A percentile compares a stretch with the other conserved stretches of the same genome.
These are phyloP conservation scores for Gryllus bimaculatus DNA, from an alignment of 1,140 invertebrate genomes.

Conservation along the genomic window DNA sequence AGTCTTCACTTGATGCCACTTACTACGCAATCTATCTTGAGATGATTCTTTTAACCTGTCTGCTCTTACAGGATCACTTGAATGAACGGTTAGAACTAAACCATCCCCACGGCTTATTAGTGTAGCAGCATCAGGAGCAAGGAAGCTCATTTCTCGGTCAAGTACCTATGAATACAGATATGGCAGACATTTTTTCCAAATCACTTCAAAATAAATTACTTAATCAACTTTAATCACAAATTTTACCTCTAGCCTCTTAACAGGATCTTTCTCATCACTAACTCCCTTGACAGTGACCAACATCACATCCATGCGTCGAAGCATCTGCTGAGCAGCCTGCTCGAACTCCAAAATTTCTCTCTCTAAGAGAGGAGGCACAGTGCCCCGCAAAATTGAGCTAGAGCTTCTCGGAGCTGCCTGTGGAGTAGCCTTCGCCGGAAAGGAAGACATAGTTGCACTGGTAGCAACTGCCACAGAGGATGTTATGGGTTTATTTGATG, in stretches of 20 bases:
- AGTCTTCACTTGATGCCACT: conserved; percentile 53
- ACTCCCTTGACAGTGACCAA: conserved; percentile 53
- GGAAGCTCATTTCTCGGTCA: conserved; percentile 49
- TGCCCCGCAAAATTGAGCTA: neutral
- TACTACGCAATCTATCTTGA: conserved; percentile 50
- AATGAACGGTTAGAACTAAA: conserved; percentile 55
- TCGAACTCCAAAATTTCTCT: conserved; percentile 33
- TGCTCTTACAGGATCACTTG: conserved; percentile 40
- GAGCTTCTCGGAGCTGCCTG: neutral
- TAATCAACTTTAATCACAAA: neutral
- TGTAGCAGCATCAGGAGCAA: conserved; percentile 68
- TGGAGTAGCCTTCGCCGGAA: neutral
- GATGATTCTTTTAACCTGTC: conserved; percentile 45
- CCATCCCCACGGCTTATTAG: conserved; percentile 70
- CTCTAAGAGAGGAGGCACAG: conserved; percentile 19
- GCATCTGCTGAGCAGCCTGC: conserved; percentile 49
- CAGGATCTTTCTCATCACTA: conserved; percentile 51
- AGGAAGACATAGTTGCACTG: neutral
- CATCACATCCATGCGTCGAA: conserved; percentile 55
- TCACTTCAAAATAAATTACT: neutral
- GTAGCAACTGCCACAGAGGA: neutral
- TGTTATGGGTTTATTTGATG: neutral
- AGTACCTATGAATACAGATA: conserved; percentile 39
- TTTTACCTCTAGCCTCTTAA: conserved; percentile 50
- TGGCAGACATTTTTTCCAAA: neutral